phyloP scores from a whole-genome alignment of 2,797 vertebrate genomes.

The Anabacerthia variegaticeps region DNA sequence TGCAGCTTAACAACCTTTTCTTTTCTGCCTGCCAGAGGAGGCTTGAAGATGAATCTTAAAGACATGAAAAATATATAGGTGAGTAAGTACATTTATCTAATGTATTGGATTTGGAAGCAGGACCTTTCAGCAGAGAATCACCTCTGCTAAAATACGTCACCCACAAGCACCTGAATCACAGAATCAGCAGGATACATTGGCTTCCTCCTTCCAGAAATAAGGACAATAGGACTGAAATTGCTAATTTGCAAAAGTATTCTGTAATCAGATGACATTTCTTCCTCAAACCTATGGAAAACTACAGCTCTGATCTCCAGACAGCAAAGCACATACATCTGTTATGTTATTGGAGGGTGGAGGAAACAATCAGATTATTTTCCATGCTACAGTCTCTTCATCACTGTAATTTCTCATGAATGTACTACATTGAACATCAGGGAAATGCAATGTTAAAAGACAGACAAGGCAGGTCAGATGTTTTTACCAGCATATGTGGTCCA shows the following conservation, averaged over 20 bases:
- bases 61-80: background rate
- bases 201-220: background rate
- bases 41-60: background rate
- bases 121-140: background rate
- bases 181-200: rapidly evolving
- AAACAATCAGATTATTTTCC: background rate
- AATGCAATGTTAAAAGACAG: background rate
- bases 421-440: background rate
- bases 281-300: background rate
- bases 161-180: background rate
- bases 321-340: background rate
- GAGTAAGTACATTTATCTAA: background rate
- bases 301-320: background rate
- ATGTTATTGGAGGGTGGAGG: background rate
- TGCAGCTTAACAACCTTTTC: background rate
- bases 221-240: background rate
- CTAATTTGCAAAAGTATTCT: background rate
- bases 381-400: background rate
- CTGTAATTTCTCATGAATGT: background rate
- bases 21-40: background rate
- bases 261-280: background rate
- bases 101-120: background rate
- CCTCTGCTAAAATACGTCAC: background rate
- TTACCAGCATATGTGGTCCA: background rate
- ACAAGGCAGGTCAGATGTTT: background rate